phyloP scores from a whole-genome alignment of 2,888 invertebrate species.

The Pollenia labialis region DNA sequence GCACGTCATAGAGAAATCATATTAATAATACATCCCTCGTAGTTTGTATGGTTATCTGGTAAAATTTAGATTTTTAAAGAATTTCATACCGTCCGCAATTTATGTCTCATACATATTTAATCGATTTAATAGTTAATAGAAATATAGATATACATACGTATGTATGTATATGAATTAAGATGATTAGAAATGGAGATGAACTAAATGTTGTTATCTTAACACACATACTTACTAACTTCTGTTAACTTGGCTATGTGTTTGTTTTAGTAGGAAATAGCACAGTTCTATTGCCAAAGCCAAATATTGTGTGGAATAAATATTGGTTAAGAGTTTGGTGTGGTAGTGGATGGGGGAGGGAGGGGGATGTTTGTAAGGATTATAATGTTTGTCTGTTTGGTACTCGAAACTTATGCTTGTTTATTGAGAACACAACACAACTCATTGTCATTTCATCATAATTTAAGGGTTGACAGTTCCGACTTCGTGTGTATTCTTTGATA shows the following conservation, averaged over 20 bases:
- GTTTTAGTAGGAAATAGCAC: background rate
- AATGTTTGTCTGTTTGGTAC: conserved; percentile 31
- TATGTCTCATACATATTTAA: too few relatives aligned
- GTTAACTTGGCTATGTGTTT: background rate
- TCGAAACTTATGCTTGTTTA: conserved; percentile 44
- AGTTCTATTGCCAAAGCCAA: background rate
- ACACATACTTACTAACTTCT: background rate
- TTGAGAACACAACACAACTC: background rate
- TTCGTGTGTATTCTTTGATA: background rate
- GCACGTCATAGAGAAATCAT: too few relatives aligned
- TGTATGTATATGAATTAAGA: too few relatives aligned
- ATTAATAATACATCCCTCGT: too few relatives aligned
- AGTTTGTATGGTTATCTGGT: too few relatives aligned
- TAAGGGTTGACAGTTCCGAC: conserved; percentile 45
- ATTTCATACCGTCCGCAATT: too few relatives aligned
- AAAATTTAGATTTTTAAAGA: too few relatives aligned
- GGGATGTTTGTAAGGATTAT: conserved; percentile 17
- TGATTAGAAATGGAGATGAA: conserved; percentile 10
- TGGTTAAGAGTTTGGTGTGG: background rate
- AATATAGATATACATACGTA: too few relatives aligned
- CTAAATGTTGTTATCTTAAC: background rate
- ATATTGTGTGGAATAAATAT: background rate
- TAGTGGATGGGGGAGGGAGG: background rate
- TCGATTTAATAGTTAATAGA: too few relatives aligned
- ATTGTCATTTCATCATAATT: conserved; percentile 29